Evolutionary conservation across 2,797 vertebrate genomes (phyloP).

Genomic region (Leptoclinus maculatus): DNA sequence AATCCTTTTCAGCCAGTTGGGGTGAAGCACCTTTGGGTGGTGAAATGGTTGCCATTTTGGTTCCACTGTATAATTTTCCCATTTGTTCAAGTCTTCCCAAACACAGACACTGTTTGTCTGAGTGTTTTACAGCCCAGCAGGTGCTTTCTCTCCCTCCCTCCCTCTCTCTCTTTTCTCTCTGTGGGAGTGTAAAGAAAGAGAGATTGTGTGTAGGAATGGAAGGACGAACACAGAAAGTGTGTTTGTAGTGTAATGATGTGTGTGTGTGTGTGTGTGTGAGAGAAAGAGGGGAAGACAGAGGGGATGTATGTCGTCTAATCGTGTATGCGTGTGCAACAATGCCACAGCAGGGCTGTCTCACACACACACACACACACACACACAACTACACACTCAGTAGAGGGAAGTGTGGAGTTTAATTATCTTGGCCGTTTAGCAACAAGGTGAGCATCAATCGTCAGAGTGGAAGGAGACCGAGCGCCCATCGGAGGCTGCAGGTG

Average conservation of each 20-base stretch:
- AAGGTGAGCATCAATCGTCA: slow-evolving; percentile 65
- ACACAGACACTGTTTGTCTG: slow-evolving; percentile 75
- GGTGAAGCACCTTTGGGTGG: slow-evolving; percentile 55
- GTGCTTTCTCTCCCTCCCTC: slow-evolving; percentile 59
- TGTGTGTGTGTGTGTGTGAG: neutral
- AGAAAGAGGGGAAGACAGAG: slow-evolving; percentile 16
- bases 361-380: slow-evolving; percentile 7
- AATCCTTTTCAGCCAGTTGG: neutral
- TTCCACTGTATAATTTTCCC: slow-evolving; percentile 80
- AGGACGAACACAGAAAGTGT: slow-evolving; percentile 31
- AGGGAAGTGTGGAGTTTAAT: slow-evolving; percentile 62
- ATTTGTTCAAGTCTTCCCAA: slow-evolving; percentile 75
- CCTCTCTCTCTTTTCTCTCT: slow-evolving; percentile 1
- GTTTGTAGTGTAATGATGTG: slow-evolving; percentile 49
- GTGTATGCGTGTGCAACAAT: slow-evolving; percentile 28
- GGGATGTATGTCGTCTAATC: slow-evolving; percentile 25
- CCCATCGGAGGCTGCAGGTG: slow-evolving; percentile 35
- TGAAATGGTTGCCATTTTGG: slow-evolving; percentile 52
- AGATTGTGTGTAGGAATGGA: slow-evolving; percentile 16
- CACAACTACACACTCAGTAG: slow-evolving; percentile 16
- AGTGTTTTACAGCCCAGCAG: slow-evolving; percentile 74
- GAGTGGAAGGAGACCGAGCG: slow-evolving; percentile 27
- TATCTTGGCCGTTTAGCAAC: slow-evolving; percentile 71
- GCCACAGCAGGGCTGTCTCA: slow-evolving; percentile 15
- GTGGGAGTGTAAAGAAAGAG: slow-evolving; percentile 32